Evolutionary conservation across 1,140 invertebrate genomes (phyloP).

Genomic region (Neuroterus valhalla): DNA sequence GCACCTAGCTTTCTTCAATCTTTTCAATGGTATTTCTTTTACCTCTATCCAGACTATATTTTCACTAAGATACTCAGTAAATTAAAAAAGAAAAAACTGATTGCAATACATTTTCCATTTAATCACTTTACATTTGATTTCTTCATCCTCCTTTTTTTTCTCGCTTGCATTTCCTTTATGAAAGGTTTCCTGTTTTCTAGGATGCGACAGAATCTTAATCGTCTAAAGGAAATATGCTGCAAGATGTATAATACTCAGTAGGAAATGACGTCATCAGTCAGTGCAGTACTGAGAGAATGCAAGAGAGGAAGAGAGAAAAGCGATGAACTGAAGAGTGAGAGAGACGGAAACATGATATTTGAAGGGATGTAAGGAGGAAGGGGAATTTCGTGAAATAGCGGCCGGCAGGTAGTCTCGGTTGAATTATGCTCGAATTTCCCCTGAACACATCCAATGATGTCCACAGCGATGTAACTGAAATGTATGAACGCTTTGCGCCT

Average conservation of each 20-base stretch:
- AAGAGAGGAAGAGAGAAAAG: not conserved
- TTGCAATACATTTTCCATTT: too few species aligned
- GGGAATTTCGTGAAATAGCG: slow-evolving; percentile 37
- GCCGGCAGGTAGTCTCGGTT: slow-evolving; percentile 55
- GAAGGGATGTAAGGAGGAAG: slow-evolving; percentile 4
- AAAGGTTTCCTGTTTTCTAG: slow-evolving; percentile 11
- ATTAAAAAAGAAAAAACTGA: too few species aligned
- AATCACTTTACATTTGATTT: too few species aligned
- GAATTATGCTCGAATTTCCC: slow-evolving; percentile 73
- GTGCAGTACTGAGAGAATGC: slow-evolving; percentile 54
- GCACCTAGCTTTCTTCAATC: too few species aligned
- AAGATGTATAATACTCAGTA: slow-evolving; percentile 65
- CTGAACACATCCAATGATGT: slow-evolving; percentile 73
- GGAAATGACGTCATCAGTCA: slow-evolving; percentile 71
- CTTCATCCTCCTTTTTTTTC: not conserved
- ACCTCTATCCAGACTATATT: too few species aligned
- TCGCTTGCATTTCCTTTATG: not conserved
- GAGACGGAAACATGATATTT: slow-evolving; percentile 40
- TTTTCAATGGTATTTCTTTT: too few species aligned
- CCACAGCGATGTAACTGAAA: slow-evolving; percentile 72
- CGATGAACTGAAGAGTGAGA: slow-evolving; percentile 39
- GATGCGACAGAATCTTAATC: slow-evolving; percentile 58
- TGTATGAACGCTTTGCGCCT: slow-evolving; percentile 66
- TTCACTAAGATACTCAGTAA: too few species aligned
- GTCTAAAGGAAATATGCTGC: slow-evolving; percentile 62